Conservation (phyloP, 1,140 invertebrate genomes). For the Geopemphigus sp. region DNA sequence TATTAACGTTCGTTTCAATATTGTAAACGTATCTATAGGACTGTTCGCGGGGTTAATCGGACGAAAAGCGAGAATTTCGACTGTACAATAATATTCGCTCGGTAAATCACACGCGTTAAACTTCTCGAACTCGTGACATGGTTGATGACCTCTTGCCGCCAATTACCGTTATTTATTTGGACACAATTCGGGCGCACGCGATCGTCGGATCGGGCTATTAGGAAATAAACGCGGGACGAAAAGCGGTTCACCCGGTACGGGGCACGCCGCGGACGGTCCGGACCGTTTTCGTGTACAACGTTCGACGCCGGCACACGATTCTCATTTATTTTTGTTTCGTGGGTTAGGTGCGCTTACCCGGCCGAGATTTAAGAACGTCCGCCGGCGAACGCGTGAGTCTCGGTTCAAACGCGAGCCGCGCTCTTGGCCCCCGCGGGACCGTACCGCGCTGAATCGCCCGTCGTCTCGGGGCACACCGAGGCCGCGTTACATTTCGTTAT, state of each 20-base stretch:
- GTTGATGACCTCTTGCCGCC: slow-evolving; percentile 1
- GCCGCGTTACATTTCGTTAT: no score
- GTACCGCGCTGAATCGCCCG: neutral
- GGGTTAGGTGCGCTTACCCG: neutral
- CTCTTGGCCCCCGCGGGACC: slow-evolving; percentile 4
- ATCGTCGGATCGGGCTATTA: neutral
- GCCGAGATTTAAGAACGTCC: slow-evolving; percentile 26
- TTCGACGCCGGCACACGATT: neutral
- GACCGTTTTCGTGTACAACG: neutral
- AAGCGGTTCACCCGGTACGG: no score
- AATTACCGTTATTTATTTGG: neutral
- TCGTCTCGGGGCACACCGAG: neutral
- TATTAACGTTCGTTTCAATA: no score
- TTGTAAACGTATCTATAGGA: no score
- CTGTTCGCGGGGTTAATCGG: no score
- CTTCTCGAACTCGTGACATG: neutral
- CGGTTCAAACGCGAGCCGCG: slow-evolving; percentile 22
- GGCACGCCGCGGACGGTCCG: neutral
- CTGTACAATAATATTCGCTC: neutral
- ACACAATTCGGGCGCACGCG: neutral
- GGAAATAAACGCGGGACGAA: neutral
- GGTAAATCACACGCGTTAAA: neutral
- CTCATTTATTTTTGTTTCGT: neutral
- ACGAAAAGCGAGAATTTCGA: neutral
- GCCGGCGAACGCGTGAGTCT: slow-evolving; percentile 15